Evolutionary conservation across 2,888 invertebrate genomes (phyloP).

Genomic region (Dione juno): DNA sequence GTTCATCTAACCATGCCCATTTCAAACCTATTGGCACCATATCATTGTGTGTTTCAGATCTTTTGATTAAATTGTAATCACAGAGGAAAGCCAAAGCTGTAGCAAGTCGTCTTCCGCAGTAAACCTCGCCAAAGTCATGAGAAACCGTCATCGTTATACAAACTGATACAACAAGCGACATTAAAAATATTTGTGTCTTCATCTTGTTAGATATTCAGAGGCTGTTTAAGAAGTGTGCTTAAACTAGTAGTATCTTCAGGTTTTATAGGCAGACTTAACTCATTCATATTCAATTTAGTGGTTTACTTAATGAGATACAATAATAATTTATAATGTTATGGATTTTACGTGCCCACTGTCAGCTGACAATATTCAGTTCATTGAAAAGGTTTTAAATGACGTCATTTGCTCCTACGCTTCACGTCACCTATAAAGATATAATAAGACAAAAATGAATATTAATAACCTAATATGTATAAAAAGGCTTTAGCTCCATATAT

Average conservation of each 20-base stretch:
- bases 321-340: background rate
- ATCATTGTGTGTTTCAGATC: background rate
- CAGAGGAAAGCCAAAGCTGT: conserved; percentile 44
- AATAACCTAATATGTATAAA: background rate
- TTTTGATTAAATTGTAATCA: conserved; percentile 42
- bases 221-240: background rate
- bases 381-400: background rate
- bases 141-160: background rate
- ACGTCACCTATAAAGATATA: background rate
- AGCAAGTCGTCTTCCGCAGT: conserved; percentile 44
- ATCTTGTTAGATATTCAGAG: conserved; percentile 19
- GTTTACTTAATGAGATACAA: background rate
- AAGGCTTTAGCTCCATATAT: background rate
- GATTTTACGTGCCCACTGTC: background rate
- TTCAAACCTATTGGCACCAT: background rate
- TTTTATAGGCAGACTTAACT: background rate
- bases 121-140: conserved; percentile 19
- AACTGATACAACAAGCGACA: background rate
- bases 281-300: conserved; percentile 2
- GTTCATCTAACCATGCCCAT: conserved; percentile 2
- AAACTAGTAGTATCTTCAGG: background rate
- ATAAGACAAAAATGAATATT: background rate
- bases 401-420: background rate
- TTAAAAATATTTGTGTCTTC: conserved; percentile 20
- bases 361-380: background rate